Evolutionary conservation across 2,113 vertebrate species (phyloP).

Genomic region (Eira barbara): DNA sequence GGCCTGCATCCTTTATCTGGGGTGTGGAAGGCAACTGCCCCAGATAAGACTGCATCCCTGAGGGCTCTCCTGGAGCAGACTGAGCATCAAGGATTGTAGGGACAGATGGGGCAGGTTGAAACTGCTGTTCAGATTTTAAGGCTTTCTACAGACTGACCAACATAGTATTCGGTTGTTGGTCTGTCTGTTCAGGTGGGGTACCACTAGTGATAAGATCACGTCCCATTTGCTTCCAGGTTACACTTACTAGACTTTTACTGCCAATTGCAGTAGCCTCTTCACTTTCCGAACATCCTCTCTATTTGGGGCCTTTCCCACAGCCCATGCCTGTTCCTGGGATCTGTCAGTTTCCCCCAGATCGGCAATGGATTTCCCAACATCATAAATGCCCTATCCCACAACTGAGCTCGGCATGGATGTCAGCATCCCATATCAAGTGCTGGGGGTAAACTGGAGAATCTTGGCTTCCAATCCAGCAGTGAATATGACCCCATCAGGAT

Average conservation of each 20-base stretch:
- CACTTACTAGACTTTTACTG: not conserved
- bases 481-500: not conserved
- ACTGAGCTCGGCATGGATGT: not conserved
- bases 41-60: not conserved
- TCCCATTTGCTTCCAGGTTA: not conserved
- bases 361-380: not conserved
- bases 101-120: not conserved
- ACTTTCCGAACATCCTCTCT: not conserved
- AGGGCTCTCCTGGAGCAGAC: not conserved
- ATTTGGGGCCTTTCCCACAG: not conserved
- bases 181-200: not conserved
- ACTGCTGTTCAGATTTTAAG: not conserved
- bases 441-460: not conserved
- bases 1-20: not conserved
- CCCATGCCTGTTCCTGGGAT: not conserved
- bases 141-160: not conserved
- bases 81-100: not conserved
- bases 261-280: not conserved
- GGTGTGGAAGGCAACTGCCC: not conserved
- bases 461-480: not conserved
- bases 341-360: not conserved
- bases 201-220: not conserved
- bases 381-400: not conserved
- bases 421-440: not conserved
- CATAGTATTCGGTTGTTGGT: not conserved